Evolutionary conservation across 2,888 invertebrate genomes (phyloP).

Genomic region (Reticulitermes lucifugus): DNA sequence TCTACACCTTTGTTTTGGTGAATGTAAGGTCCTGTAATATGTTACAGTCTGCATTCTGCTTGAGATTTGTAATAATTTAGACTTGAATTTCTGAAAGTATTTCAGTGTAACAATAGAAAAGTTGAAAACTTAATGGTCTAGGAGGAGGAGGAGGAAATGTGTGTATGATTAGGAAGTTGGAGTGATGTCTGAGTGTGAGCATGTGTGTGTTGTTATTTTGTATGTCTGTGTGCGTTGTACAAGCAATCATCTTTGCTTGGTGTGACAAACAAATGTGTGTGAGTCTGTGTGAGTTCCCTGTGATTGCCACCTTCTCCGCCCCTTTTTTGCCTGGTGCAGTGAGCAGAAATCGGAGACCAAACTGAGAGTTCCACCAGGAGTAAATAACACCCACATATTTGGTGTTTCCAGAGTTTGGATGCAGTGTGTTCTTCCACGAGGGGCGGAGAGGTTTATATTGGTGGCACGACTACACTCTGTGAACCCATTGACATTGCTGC

Average conservation of each 20-base stretch:
- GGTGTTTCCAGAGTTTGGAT: slow-evolving; percentile 34
- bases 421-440: slow-evolving; percentile 19
- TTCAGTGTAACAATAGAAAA: too few relatives aligned
- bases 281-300: slow-evolving; percentile 5
- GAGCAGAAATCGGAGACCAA: not conserved
- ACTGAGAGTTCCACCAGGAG: slow-evolving; percentile 15
- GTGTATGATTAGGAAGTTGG: not conserved
- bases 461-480: slow-evolving; percentile 11
- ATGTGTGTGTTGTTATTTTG: not conserved
- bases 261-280: slow-evolving; percentile 12
- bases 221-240: not conserved
- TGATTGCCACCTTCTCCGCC: slow-evolving; percentile 20
- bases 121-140: too few relatives aligned
- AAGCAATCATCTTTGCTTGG: not conserved
- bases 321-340: slow-evolving; percentile 1
- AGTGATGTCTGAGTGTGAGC: too few relatives aligned
- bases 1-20: not conserved
- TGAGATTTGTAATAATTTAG: not conserved
- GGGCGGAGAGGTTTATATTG: slow-evolving; percentile 32
- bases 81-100: not conserved
- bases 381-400: slow-evolving; percentile 38
- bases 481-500: slow-evolving; percentile 9
- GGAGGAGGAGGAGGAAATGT: not conserved
- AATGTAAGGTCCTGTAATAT: not conserved
- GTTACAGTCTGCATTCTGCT: too few relatives aligned